Evolutionary conservation across 2,888 invertebrate species (phyloP), one percentile per base, ranked within the genome.

Genomic region (Lamellibrachia satsuma): DNA sequence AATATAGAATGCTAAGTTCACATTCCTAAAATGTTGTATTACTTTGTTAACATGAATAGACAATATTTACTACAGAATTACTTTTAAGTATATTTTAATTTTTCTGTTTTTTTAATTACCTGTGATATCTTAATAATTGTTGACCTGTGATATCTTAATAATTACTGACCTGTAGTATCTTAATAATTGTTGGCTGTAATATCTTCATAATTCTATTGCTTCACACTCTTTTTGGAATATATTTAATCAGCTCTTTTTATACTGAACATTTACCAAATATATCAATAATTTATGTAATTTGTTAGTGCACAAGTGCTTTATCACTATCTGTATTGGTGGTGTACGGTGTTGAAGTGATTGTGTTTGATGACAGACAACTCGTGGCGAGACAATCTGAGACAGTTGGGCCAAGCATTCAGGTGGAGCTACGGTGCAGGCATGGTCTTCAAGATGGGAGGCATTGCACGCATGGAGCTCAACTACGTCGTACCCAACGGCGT

Each of bases 391-490:
- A 75, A 75, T 75, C 75, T 75, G 75, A 75, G 75, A 75, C 75
- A 75, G 22, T 75, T 75, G 22, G 75, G 75, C 11, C 92, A 93
- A 9, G 60, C 39, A 6, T 39, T 96, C 91, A 95, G 99, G 93
- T 97, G 98, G 95, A 97, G 99, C 3, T 97, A 97, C 95, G 99
- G 99, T 60, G 96, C 98, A 92, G 99, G 99, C 27, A 96, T 99
- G 92, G 98, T 98, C 22, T 97, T 99, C 95, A 97, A 98, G 94
- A 97, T 99, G 93, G 98, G 98, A 94, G 97, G 98, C 94, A 97
- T 98, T 94, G 99, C 99, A n/a, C 97, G 99, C 93, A 97, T 99
- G 92, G 99, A 99, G 97, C 97, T 99, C 92, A 99, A 99, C 97
- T 99, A 99, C 97, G 98, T 98, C 96, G 97, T 98, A 95, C 99